Conservation (phyloP, 1,140 invertebrate species). For the Drosophila auraria region DNA sequence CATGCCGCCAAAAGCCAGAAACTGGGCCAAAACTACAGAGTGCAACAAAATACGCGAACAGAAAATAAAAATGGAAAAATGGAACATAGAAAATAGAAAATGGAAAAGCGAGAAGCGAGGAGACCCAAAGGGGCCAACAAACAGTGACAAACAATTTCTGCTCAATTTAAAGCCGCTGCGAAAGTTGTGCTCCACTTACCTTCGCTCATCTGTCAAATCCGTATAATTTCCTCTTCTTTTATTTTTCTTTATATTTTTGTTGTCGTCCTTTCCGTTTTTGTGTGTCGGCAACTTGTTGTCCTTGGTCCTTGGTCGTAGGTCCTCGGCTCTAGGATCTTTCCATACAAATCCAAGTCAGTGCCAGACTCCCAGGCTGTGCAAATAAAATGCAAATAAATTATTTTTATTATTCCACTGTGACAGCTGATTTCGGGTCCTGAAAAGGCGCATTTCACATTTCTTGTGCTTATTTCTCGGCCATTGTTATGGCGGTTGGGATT, state of each 20-base stretch:
- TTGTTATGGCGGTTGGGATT: conserved; percentile 27
- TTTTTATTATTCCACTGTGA: conserved; percentile 77
- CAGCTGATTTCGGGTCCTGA: conserved; percentile 66
- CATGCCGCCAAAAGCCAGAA: conserved; percentile 66
- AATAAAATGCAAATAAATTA: conserved; percentile 79
- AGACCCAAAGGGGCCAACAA: conserved; percentile 61
- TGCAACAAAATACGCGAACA: conserved; percentile 32
- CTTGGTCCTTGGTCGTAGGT: conserved; percentile 30
- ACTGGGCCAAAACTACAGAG: conserved; percentile 47
- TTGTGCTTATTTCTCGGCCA: conserved; percentile 38
- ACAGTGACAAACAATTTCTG: conserved; percentile 70
- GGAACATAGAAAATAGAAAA: conserved; percentile 9
- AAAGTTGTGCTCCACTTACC: conserved; percentile 31
- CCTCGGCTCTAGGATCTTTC: conserved; percentile 8
- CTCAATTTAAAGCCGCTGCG: conserved; percentile 69
- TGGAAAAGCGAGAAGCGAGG: conserved; percentile 13
- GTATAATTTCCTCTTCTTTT: conserved; percentile 63
- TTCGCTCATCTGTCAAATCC: conserved; percentile 78
- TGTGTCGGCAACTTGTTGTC: conserved; percentile 70
- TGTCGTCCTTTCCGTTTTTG: conserved; percentile 23
- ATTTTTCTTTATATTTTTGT: conserved; percentile 9
- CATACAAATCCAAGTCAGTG: conserved; percentile 24
- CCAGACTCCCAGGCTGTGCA: conserved; percentile 43
- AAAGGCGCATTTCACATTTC: conserved; percentile 36
- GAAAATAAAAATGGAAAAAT: conserved; percentile 20